A percentile compares a stretch with the other conserved stretches of the same genome.
Evolutionary conservation across 2,797 vertebrate genomes (phyloP).

Genomic region (Eulemur rubriventer): DNA sequence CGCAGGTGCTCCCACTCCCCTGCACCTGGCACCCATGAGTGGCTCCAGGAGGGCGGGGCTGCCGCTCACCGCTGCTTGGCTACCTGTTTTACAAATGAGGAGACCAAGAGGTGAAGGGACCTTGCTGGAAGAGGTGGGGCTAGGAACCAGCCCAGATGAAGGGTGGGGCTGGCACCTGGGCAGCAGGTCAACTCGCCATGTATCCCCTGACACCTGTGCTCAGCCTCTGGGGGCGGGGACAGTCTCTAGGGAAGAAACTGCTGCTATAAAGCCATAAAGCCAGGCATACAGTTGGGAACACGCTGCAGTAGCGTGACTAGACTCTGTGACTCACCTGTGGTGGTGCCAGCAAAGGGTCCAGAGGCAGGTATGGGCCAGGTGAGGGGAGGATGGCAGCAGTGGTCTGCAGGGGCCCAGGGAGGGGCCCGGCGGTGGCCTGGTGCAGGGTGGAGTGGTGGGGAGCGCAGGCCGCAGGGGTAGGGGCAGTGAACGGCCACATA

Average conservation of each 20-base stretch:
- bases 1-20: accelerated
- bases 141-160: background rate
- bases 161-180: background rate
- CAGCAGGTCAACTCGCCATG: accelerated
- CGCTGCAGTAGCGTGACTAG: accelerated
- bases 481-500: accelerated
- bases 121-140: background rate
- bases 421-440: background rate
- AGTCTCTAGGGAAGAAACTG: background rate
- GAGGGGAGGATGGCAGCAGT: background rate
- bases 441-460: background rate
- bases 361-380: background rate
- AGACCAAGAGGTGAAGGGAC: background rate
- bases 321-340: background rate
- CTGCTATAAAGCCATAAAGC: background rate
- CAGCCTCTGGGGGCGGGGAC: background rate
- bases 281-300: background rate
- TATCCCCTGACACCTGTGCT: background rate
- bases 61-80: background rate
- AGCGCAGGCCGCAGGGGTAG: background rate
- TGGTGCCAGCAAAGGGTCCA: background rate
- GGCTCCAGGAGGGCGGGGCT: background rate
- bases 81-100: background rate
- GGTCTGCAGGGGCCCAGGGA: background rate
- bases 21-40: background rate